Percentiles rank a stretch among this genome's conserved stretches.
phyloP scores from a whole-genome alignment of 1,140 invertebrate genomes.

The Diorhabda elongata region DNA sequence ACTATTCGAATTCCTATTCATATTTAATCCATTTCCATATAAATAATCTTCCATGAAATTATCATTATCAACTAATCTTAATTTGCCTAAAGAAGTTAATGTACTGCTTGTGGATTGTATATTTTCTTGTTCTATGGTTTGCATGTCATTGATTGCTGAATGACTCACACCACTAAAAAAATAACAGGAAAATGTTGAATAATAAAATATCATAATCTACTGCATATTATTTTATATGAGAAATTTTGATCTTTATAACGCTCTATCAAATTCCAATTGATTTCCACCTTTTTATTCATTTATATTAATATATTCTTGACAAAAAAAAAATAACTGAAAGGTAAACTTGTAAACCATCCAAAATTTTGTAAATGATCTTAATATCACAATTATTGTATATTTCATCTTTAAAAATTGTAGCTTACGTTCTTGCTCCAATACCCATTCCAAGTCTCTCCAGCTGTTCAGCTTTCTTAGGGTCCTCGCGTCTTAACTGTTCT shows the following conservation, averaged over 20 bases:
- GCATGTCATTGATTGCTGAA: slow-evolving; percentile 90
- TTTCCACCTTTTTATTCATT: no score
- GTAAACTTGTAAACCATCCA: no score
- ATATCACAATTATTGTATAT: no score
- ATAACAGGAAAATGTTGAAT: slow-evolving; percentile 23
- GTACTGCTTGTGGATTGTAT: slow-evolving; percentile 34
- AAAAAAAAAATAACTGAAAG: no score
- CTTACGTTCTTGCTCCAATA: slow-evolving; percentile 58
- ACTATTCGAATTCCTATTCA: slow-evolving; percentile 45
- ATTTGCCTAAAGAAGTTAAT: slow-evolving; percentile 41
- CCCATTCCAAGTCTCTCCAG: slow-evolving; percentile 94
- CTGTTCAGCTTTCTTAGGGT: slow-evolving; percentile 86
- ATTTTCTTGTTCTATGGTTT: slow-evolving; percentile 82
- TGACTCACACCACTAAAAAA: slow-evolving; percentile 79
- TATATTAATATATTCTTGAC: no score
- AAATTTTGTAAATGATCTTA: no score
- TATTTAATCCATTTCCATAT: slow-evolving; percentile 52
- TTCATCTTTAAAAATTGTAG: no score
- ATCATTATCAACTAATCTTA: slow-evolving; percentile 38
- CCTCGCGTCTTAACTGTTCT: slow-evolving; percentile 68
- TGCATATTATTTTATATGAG: no score
- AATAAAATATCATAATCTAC: no score
- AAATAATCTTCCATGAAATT: slow-evolving; percentile 48
- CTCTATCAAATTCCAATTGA: no score
- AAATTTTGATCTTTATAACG: no score